Conservation (phyloP, 1,140 invertebrate species). For the Drosophila pectinifera region DNA sequence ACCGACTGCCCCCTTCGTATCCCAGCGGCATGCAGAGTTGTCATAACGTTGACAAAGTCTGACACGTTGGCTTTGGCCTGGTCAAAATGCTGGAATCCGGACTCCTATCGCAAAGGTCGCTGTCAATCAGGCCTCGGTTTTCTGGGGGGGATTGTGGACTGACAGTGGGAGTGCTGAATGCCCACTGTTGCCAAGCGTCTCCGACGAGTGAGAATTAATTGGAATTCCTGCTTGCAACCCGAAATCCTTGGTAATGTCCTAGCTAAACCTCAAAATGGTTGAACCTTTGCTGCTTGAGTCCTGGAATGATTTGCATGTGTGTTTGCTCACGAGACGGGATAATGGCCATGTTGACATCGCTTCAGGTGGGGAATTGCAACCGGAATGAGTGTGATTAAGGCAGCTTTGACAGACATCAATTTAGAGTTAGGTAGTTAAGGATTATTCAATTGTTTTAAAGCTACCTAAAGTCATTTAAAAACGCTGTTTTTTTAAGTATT, state of each 20-base stretch:
- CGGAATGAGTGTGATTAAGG: background rate
- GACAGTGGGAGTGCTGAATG: conserved; percentile 1
- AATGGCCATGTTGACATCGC: conserved; percentile 22
- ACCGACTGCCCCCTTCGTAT: background rate
- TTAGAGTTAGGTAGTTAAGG: background rate
- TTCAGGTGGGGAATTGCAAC: conserved; percentile 2
- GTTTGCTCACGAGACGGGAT: conserved; percentile 10
- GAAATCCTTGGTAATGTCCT: conserved; percentile 22
- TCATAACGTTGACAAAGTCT: conserved; percentile 75
- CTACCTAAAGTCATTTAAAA: no score
- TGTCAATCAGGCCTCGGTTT: conserved; percentile 53
- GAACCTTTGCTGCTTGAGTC: conserved; percentile 10
- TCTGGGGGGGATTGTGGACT: background rate
- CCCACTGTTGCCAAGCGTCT: conserved; percentile 57
- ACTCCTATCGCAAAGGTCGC: conserved; percentile 50
- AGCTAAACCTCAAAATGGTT: conserved; percentile 1
- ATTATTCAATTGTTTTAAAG: no score
- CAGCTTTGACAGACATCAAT: conserved; percentile 1
- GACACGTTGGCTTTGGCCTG: conserved; percentile 65
- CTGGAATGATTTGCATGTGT: conserved; percentile 15
- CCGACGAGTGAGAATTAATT: conserved; percentile 65
- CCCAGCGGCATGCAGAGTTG: conserved; percentile 54
- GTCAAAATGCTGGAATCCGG: conserved; percentile 36
- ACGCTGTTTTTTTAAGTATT: no score
- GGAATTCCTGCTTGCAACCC: conserved; percentile 57